These are phyloP conservation scores for Coelopa pilipes DNA, from an alignment of 2,888 invertebrate species.

Conservation along the genomic window DNA sequence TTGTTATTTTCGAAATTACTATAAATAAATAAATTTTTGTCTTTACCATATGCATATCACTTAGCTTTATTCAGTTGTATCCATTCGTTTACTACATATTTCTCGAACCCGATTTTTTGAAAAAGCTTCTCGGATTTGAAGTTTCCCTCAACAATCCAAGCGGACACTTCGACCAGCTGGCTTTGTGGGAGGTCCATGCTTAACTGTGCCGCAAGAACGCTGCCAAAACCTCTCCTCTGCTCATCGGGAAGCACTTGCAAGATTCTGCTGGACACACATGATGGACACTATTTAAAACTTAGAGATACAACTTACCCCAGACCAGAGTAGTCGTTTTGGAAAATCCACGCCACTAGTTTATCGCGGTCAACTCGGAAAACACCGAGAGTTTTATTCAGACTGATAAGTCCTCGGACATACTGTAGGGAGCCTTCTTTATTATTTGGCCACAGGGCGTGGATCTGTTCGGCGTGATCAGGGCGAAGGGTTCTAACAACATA, in stretches of 20 bases:
- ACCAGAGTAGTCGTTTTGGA: slow-evolving; percentile 62
- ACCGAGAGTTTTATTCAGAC: slow-evolving; percentile 53
- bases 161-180: slow-evolving; percentile 51
- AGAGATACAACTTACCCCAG: slow-evolving; percentile 51
- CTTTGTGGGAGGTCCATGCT: slow-evolving; percentile 51
- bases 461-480: slow-evolving; percentile 49
- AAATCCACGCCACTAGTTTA: slow-evolving; percentile 57
- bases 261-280: slow-evolving; percentile 49
- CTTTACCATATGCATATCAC: background rate
- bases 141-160: slow-evolving; percentile 56
- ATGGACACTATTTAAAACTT: background rate
- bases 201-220: slow-evolving; percentile 51
- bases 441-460: slow-evolving; percentile 56
- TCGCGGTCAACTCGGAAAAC: slow-evolving; percentile 49
- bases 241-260: slow-evolving; percentile 55
- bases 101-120: slow-evolving; percentile 53
- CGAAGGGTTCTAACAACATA: slow-evolving; percentile 49
- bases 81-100: slow-evolving; percentile 54
- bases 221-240: slow-evolving; percentile 57
- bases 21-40: background rate
- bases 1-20: background rate
- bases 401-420: slow-evolving; percentile 54
- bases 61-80: slow-evolving; percentile 50
- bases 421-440: slow-evolving; percentile 56
- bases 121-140: slow-evolving; percentile 55